A percentile compares a stretch with the other conserved stretches of the same genome.
Evolutionary conservation across 2,888 invertebrate species (phyloP).

Genomic region (Microplitis deprimator): DNA sequence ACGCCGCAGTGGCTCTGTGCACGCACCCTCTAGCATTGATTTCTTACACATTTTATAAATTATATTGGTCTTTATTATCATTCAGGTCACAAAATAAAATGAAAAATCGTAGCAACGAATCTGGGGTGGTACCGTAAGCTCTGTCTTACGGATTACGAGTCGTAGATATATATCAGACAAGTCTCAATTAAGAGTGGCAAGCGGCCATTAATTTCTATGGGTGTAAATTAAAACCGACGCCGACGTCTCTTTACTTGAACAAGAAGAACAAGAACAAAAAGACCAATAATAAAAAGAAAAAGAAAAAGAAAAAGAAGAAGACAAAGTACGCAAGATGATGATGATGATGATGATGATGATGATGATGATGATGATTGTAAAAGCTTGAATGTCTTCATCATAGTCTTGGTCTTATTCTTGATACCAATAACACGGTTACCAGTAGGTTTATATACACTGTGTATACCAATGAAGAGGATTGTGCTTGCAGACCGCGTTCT

Average conservation of each 20-base stretch:
- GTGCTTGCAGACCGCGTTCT: slow-evolving; percentile 66
- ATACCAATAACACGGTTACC: slow-evolving; percentile 34
- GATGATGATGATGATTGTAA: slow-evolving; percentile 38
- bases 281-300: slow-evolving; percentile 49
- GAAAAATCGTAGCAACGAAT: slow-evolving; percentile 45
- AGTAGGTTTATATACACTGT: not conserved
- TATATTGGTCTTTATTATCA: slow-evolving; percentile 13
- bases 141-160: not conserved
- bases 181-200: slow-evolving; percentile 50
- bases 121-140: slow-evolving; percentile 31
- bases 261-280: slow-evolving; percentile 21
- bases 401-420: slow-evolving; percentile 5
- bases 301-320: not conserved
- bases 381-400: slow-evolving; percentile 29
- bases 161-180: slow-evolving; percentile 36
- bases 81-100: slow-evolving; percentile 32
- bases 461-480: slow-evolving; percentile 37
- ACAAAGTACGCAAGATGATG: not conserved
- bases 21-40: not conserved
- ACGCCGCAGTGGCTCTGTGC: no score
- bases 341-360: slow-evolving; percentile 29
- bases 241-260: slow-evolving; percentile 47
- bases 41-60: not conserved
- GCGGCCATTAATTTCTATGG: slow-evolving; percentile 61
- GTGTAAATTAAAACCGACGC: slow-evolving; percentile 63